Base-by-base conservation (phyloP, 2,888 invertebrate species). In the Malthinus seriepunctatus region DNA sequence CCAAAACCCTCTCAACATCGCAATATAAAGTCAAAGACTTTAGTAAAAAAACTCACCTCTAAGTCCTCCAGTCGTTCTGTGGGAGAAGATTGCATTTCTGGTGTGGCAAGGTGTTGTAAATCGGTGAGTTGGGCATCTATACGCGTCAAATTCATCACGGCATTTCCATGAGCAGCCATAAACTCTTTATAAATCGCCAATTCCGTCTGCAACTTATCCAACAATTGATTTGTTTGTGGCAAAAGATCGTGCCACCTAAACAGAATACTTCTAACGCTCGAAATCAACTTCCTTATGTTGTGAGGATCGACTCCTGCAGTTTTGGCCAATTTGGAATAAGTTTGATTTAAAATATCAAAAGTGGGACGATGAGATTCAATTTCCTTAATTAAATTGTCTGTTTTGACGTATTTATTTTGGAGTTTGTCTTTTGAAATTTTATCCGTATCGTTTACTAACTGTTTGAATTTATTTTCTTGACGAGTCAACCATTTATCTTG, bases 111-210 rank as follows among this genome's bases (percentile, higher is more conserved):
- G 67, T 87, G 87, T 68, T 90, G 82, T 2, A 89, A 77, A 55
- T 90, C 83, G 0, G 90, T 90, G 10, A 93, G 78, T 34, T 87
- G 81, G 0, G 88, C 88, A 68, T 92, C 90, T 0, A 90, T 83
- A 67, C 87, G 86, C 0, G 88, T 88, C 14, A 93, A 76, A 2
- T 86, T 85, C 8, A 90, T 83, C 0, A 92, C 84, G 0, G 90
- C 88, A 32, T 83, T 84, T 3, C 88, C 86, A 58, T 92, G 91
- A 9, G 88, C 87, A 2, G 85, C 82, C 9, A 86, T 83, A 69
- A 92, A 90, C 67, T 88, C 88, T 1, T 86, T 80, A 67, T 87
- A 87, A 1, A 84, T 79, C 60, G 85, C 84, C 39, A 83, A 78
- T 54, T 86, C 86, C 55, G 80, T 80, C 64, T 83, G 81, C 1